These are phyloP conservation scores for Athrips mouffetella DNA, from an alignment of 2,888 invertebrate species.

Conservation along the genomic window DNA sequence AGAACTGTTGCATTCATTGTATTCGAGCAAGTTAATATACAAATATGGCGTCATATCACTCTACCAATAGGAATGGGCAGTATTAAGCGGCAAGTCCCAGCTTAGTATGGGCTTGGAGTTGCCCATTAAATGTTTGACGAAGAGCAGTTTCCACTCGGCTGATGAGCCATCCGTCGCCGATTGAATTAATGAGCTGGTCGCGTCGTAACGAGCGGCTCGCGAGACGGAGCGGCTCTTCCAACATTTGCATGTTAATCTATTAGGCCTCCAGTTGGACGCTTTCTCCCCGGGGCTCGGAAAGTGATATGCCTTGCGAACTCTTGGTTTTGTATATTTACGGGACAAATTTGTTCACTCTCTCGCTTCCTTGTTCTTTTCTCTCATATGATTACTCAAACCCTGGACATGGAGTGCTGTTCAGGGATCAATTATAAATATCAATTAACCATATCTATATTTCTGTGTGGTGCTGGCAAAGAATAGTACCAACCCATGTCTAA, in stretches of 20 bases:
- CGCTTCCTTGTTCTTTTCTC: neutral
- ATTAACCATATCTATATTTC: too few relatives aligned
- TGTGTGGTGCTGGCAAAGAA: too few relatives aligned
- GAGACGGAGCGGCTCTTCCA: conserved; percentile 8
- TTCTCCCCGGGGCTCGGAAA: conserved; percentile 18
- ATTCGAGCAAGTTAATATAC: neutral
- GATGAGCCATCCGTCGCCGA: conserved; percentile 8
- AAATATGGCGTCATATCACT: neutral
- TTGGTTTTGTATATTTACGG: conserved; percentile 5
- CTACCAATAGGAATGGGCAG: neutral
- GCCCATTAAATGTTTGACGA: conserved; percentile 10
- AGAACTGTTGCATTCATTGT: neutral
- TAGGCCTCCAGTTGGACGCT: conserved; percentile 21
- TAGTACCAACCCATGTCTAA: too few relatives aligned
- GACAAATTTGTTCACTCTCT: conserved; percentile 2
- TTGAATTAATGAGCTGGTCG: conserved; percentile 12
- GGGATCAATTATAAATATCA: too few relatives aligned
- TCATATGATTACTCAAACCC: too few relatives aligned
- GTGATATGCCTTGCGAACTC: neutral
- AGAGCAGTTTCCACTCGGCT: conserved; percentile 12
- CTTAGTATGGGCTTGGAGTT: neutral
- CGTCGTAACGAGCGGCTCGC: neutral
- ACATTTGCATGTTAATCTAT: conserved; percentile 35
- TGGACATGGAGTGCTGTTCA: too few relatives aligned
- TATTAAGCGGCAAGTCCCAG: neutral